Percentiles rank a stretch among this genome's conserved stretches.
Evolutionary conservation across 1,140 invertebrate genomes (phyloP).

Genomic region (Rhyzopertha dominica): DNA sequence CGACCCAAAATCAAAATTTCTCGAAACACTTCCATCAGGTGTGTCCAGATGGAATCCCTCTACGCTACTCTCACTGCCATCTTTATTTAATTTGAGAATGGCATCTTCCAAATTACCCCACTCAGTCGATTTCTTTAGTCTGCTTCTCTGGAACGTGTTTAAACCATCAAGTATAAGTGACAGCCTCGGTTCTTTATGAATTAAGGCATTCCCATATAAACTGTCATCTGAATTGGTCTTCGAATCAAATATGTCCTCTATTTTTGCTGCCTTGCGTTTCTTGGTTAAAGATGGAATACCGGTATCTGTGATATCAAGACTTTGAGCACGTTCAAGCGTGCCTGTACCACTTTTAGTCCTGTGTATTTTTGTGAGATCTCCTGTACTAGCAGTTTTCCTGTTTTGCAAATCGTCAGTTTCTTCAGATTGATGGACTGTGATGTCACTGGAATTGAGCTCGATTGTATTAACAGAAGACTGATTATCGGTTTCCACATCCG

Average conservation of each 20-base stretch:
- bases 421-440: conserved; percentile 64
- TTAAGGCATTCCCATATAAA: conserved; percentile 33
- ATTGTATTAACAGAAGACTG: conserved; percentile 52
- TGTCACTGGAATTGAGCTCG: conserved; percentile 66
- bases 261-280: conserved; percentile 58
- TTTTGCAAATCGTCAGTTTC: conserved; percentile 59
- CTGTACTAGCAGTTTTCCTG: conserved; percentile 73
- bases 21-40: too few species aligned
- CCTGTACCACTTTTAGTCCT: conserved; percentile 51
- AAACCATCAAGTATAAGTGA: conserved; percentile 59
- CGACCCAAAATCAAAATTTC: conserved; percentile 18
- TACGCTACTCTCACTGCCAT: conserved; percentile 24
- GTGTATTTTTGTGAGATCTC: conserved; percentile 72
- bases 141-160: conserved; percentile 60
- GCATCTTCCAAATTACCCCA: conserved; percentile 73
- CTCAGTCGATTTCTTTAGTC: conserved; percentile 66
- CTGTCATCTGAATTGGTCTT: conserved; percentile 34
- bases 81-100: conserved; percentile 48
- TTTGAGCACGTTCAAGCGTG: conserved; percentile 73
- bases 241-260: conserved; percentile 32
- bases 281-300: conserved; percentile 52
- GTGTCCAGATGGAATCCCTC: too few species aligned
- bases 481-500: conserved; percentile 52
- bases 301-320: conserved; percentile 70
- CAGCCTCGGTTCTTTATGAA: conserved; percentile 56